Evolutionary conservation across 2,888 invertebrate species (phyloP), one percentile per base, ranked within the genome.

Genomic region (Morinoia aosen): DNA sequence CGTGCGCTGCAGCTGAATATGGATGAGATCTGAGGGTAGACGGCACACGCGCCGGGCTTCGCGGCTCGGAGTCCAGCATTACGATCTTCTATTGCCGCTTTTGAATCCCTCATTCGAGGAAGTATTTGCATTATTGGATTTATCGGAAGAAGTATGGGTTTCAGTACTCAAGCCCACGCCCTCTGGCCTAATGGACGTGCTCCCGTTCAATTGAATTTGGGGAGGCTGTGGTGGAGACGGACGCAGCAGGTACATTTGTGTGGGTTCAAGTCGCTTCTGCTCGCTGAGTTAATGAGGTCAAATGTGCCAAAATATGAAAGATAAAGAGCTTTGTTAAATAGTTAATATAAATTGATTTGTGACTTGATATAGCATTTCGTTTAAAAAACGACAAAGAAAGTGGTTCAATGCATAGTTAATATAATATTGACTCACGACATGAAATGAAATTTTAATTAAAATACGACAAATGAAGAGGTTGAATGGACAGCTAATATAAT

Each of bases 101-200:
- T 90, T 39, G 90, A 90, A 40, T 90, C 90, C 90, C 90, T 90
- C 90, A 90, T 90, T 90, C 90, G 90, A 14, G 5, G 40, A 19
- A 39, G 90, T 90, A 90, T 90, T 90, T 90, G 90, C 90, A 90
- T 90, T 90, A 90, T 90, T 90, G 90, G 90, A 90, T 90, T 90
- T 90, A 90, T 90, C 48, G 90, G 90, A 90, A 90, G 90, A 90
- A 90, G 90, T 90, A 40, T 90, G 90, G 90, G 90, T 90, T 90
- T 39, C 90, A 90, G 90, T 90, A 48, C 90, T 39, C 90, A 90
- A 90, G 40, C 90, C 90, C 19, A 40, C 40, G 19, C 90, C 90
- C 90, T 48, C 48, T 90, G 90, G 90, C 40, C 39, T 90, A 39
- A 90, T 48, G 90, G 90, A 48, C 90, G n/a, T 12, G 76, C 25